Base-by-base conservation (phyloP, 2,888 invertebrate species). In the Kuschelorhynchus macadamiae region DNA sequence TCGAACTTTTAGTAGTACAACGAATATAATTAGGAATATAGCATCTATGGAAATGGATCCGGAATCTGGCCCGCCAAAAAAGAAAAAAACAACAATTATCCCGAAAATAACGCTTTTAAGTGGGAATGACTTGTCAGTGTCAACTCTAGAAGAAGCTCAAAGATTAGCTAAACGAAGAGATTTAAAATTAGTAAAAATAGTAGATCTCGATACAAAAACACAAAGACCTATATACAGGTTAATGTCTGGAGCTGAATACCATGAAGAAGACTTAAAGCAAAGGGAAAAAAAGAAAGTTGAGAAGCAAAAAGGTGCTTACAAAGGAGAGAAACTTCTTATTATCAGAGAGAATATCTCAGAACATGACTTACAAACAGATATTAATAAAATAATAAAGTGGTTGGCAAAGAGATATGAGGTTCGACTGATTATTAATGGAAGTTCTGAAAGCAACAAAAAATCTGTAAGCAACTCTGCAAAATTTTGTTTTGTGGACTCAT, bases 151-250 rank as follows among this genome's bases (percentile, higher is more conserved):
- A 71, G 90, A 90, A 75, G 93, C 93, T 0, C 86, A 89, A 74
- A 92, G 87, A 79, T 76, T 94, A 66, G 90, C 93, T 0, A 85
- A 87, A 64, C 86, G 90, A 39, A 85, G 91, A 72, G 88, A 91
- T 53, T 83, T 93, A 69, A 90, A 90, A 78, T 83, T 94, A 63
- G 85, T 92, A 0, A 91, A 91, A 84, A 81, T 92, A 20, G 81
- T 89, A 70, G 91, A 93, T 80, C 81, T 86, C 2, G 90, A 92
- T 81, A 82, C 87, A 0, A 92, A 91, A 82, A 89, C 89, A 0
- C 87, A 90, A 30, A 85, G 91, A 42, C 88, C 91, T 9, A 84
- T 90, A 9, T 94, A 91, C 77, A 90, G 89, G 78, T 82, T 93
- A 49, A 87, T 91, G 86, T 87, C 91, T 1, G 87, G 87, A 66